Percentiles rank a stretch among this genome's conserved stretches.
phyloP scores from a whole-genome alignment of 1,140 invertebrate genomes.

The Augochlora pura region DNA sequence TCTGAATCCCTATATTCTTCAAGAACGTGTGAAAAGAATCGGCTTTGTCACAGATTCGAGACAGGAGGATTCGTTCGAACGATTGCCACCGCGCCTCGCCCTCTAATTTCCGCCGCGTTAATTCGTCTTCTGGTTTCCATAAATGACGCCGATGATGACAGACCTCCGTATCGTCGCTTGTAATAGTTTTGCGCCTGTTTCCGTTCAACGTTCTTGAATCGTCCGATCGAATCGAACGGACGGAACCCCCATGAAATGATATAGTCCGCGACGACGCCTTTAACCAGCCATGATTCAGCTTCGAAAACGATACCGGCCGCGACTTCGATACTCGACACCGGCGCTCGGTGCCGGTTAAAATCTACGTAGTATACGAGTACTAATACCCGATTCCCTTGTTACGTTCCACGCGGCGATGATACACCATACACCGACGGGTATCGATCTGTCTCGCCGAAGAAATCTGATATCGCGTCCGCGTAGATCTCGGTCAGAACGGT shows the following conservation, averaged over 20 bases:
- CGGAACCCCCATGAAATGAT: background rate
- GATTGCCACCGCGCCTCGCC: too few species aligned
- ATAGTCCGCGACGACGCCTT: slow-evolving; percentile 22
- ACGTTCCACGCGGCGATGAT: slow-evolving; percentile 13
- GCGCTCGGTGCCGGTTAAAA: slow-evolving; percentile 18
- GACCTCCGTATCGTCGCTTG: too few species aligned
- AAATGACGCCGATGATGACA: too few species aligned
- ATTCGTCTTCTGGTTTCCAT: too few species aligned
- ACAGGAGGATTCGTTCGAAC: too few species aligned
- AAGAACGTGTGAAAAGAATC: too few species aligned
- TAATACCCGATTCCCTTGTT: slow-evolving; percentile 24
- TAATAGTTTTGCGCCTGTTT: too few species aligned
- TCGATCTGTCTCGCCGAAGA: slow-evolving; percentile 14
- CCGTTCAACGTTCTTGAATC: too few species aligned
- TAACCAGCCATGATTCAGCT: slow-evolving; percentile 39
- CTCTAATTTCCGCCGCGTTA: too few species aligned
- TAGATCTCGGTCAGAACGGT: background rate
- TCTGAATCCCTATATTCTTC: too few species aligned
- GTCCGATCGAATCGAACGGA: background rate
- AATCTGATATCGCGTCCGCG: slow-evolving; percentile 12
- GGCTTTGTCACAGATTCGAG: too few species aligned
- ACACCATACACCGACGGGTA: background rate
- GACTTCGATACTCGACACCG: slow-evolving; percentile 46
- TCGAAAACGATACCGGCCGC: slow-evolving; percentile 34
- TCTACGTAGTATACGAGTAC: background rate